Percentiles rank a stretch among this genome's conserved stretches.
These are phyloP conservation scores for Cisticola juncidis DNA, from an alignment of 2,113 vertebrate genomes.

Conservation along the genomic window DNA sequence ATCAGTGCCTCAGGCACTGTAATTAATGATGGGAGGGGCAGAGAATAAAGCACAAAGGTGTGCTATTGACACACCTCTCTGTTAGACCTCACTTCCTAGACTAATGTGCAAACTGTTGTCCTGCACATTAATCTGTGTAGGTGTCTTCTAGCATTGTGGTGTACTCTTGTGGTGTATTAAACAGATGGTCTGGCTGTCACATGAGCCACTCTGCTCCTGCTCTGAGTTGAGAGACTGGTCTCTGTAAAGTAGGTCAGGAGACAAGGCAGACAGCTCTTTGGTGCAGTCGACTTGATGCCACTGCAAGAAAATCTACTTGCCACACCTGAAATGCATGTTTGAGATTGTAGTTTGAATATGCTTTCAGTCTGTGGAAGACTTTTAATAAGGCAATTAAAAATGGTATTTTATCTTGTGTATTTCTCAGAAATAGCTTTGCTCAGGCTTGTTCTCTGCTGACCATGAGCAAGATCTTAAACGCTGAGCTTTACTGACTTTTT, in stretches of 20 bases:
- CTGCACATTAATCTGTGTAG: neutral
- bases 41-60: neutral
- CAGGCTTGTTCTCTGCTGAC: neutral
- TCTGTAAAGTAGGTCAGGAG: neutral
- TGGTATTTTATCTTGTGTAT: neutral
- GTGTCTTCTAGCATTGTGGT: neutral
- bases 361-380: neutral
- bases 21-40: neutral
- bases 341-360: neutral
- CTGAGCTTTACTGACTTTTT: neutral
- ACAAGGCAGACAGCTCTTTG: neutral
- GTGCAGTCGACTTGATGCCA: neutral
- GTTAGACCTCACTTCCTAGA: neutral
- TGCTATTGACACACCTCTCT: neutral
- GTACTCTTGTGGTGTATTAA: neutral
- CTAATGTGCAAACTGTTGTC: neutral
- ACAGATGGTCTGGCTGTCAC: neutral
- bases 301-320: neutral
- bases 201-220: neutral
- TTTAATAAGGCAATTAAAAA: neutral
- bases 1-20: neutral
- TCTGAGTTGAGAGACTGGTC: neutral
- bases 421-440: neutral
- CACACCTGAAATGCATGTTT: neutral
- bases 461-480: neutral